Evolutionary conservation across 2,888 invertebrate species (phyloP).

Genomic region (Dasypogon diadema): DNA sequence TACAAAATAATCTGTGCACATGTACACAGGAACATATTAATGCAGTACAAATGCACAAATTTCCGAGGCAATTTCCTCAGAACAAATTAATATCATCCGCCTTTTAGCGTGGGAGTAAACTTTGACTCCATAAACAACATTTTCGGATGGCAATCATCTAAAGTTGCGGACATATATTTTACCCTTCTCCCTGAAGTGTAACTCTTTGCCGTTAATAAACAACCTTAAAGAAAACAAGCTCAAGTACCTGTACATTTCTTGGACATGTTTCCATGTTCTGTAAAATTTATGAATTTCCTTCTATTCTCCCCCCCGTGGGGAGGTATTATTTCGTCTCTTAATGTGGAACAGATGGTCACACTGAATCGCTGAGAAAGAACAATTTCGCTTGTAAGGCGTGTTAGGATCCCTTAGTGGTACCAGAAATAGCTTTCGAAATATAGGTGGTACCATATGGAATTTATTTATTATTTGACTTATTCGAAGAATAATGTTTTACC

Average conservation of each 20-base stretch:
- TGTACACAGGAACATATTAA: no score
- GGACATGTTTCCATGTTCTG: slow-evolving; percentile 33
- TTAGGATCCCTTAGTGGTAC: not conserved
- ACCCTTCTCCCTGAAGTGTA: not conserved
- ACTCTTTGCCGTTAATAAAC: not conserved
- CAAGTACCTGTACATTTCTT: slow-evolving; percentile 16
- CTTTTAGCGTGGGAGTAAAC: no score
- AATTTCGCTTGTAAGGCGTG: slow-evolving; percentile 15
- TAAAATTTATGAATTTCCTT: slow-evolving; percentile 33
- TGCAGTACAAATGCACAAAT: no score
- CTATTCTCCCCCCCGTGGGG: not conserved
- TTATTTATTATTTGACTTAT: slow-evolving; percentile 48
- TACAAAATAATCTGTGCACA: no score
- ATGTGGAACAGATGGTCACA: slow-evolving; percentile 46
- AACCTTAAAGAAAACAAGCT: not conserved
- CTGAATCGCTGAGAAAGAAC: not conserved
- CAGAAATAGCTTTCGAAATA: slow-evolving; percentile 18
- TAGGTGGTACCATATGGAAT: slow-evolving; percentile 37
- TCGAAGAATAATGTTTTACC: slow-evolving; percentile 34
- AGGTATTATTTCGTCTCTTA: slow-evolving; percentile 44
- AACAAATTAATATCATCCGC: no score
- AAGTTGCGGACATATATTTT: slow-evolving; percentile 29
- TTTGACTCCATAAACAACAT: no score
- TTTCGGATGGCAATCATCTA: not conserved
- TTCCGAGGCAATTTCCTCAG: no score